Evolutionary conservation across 2,113 vertebrate species (phyloP).

Genomic region (Brachionichthys hirsutus): DNA sequence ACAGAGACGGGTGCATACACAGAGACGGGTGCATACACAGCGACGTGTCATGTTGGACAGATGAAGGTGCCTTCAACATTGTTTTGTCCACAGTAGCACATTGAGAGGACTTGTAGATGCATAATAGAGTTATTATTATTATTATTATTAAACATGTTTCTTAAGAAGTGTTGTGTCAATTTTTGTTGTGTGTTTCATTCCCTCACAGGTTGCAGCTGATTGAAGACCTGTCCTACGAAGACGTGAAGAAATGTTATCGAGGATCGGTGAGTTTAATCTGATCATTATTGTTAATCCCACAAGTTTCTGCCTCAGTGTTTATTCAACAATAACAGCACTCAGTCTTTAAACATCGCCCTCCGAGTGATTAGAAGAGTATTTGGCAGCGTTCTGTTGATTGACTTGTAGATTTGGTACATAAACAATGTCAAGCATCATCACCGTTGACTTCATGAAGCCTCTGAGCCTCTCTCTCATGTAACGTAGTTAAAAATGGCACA

Average conservation of each 20-base stretch:
- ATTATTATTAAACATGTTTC: too few relatives aligned
- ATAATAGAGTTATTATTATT: background rate
- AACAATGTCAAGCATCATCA: background rate
- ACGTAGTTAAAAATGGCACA: background rate
- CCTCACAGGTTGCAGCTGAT: conserved; percentile 67
- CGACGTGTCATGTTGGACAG: background rate
- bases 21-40: background rate
- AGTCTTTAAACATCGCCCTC: too few relatives aligned
- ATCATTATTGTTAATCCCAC: too few relatives aligned
- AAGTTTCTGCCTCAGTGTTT: background rate
- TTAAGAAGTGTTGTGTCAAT: too few relatives aligned
- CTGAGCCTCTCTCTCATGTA: too few relatives aligned
- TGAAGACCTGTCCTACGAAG: conserved; percentile 72
- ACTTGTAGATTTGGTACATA: too few relatives aligned
- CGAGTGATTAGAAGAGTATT: too few relatives aligned
- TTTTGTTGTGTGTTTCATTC: conserved; percentile 3
- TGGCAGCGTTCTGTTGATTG: too few relatives aligned
- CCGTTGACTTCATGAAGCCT: background rate
- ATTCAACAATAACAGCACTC: background rate
- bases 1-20: background rate
- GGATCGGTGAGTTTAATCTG: conserved; percentile 65
- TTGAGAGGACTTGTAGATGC: background rate
- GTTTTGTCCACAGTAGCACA: background rate
- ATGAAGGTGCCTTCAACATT: background rate
- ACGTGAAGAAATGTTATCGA: conserved; percentile 74